A percentile compares a stretch with the other conserved stretches of the same genome.
Evolutionary conservation across 2,113 vertebrate genomes (phyloP).

Genomic region (Beaufortia kweichowensis): DNA sequence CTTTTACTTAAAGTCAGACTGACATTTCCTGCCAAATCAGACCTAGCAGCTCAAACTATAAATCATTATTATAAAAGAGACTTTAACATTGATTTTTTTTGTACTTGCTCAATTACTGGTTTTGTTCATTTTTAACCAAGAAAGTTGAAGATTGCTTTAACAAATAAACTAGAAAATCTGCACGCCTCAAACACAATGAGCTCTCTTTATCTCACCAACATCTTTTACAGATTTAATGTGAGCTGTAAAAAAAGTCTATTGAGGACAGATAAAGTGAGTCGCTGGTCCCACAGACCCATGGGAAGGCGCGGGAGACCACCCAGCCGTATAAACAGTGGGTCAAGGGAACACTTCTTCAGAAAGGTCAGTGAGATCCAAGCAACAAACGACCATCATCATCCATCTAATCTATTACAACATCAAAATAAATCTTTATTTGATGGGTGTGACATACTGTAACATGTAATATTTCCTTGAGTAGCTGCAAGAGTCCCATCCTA

Average conservation of each 20-base stretch:
- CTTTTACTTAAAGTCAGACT: too few species aligned
- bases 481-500: constrained; percentile 79
- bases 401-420: background rate
- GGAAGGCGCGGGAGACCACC: constrained; percentile 84
- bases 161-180: too few species aligned
- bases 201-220: constrained; percentile 2
- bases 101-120: too few species aligned
- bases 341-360: constrained; percentile 82
- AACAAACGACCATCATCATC: background rate
- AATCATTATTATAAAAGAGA: too few species aligned
- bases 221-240: constrained; percentile 86
- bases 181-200: background rate
- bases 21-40: too few species aligned
- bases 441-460: background rate
- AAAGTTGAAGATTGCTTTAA: background rate
- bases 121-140: background rate
- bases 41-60: too few species aligned
- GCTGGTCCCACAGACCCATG: constrained; percentile 82
- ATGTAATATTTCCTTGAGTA: constrained; percentile 58
- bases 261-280: constrained; percentile 72
- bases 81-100: too few species aligned
- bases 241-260: constrained; percentile 86
- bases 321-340: constrained; percentile 76
- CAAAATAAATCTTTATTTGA: too few species aligned
- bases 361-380: constrained; percentile 77